Conservation (phyloP, 2,797 vertebrate genomes). For the Xerus rutilus region DNA sequence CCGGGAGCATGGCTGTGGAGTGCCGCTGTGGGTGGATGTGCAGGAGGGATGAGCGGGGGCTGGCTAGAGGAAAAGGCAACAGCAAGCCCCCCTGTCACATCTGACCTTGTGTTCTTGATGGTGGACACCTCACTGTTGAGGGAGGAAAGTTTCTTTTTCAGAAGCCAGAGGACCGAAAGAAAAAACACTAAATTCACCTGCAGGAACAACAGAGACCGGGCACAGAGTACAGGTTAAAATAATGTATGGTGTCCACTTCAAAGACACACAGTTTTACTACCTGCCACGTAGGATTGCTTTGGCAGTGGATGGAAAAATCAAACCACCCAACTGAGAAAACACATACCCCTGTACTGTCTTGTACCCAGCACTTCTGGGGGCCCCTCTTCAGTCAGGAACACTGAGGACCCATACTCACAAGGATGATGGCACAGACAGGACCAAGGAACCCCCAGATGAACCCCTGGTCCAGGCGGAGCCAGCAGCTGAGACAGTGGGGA, state of each 20-base stretch:
- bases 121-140: slow-evolving; percentile 88
- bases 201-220: background rate
- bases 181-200: slow-evolving; percentile 87
- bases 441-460: slow-evolving; percentile 83
- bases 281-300: background rate
- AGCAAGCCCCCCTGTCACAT: background rate
- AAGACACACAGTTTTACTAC: background rate
- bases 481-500: slow-evolving; percentile 73
- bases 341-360: background rate
- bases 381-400: background rate
- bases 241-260: background rate
- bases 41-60: background rate
- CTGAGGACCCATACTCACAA: slow-evolving; percentile 64
- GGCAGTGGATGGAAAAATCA: background rate
- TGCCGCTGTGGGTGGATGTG: background rate
- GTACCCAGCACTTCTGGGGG: background rate
- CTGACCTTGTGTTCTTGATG: slow-evolving; percentile 86
- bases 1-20: background rate
- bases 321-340: background rate
- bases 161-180: slow-evolving; percentile 84
- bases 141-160: slow-evolving; percentile 86
- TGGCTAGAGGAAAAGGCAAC: background rate
- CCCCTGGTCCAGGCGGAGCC: slow-evolving; percentile 64
- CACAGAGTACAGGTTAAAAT: slow-evolving; percentile 16
- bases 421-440: slow-evolving; percentile 69